phyloP scores from a whole-genome alignment of 2,113 vertebrate genomes.

The Corythoichthys haematopterus region DNA sequence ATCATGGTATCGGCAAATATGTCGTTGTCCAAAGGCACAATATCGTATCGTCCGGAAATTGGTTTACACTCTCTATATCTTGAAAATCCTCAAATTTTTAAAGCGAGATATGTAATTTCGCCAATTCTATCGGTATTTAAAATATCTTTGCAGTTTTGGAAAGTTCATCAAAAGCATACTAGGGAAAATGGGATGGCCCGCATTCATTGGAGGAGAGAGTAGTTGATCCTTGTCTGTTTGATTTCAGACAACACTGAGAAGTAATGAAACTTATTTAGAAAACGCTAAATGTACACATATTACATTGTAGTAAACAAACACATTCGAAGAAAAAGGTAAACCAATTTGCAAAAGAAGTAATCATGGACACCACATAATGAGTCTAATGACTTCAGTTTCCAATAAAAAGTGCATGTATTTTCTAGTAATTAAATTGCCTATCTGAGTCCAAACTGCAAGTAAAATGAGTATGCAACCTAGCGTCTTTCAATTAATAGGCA shows the following conservation, averaged over 20 bases:
- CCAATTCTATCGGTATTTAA: no score
- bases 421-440: constrained; percentile 26
- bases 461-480: background rate
- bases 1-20: no score
- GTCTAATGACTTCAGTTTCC: background rate
- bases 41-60: no score
- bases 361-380: background rate
- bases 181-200: no score
- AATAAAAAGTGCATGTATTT: constrained; percentile 12
- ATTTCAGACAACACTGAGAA: background rate
- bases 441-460: constrained; percentile 1
- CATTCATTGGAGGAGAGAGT: background rate
- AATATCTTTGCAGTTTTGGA: no score
- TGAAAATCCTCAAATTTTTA: no score
- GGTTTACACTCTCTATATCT: no score
- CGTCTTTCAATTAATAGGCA: constrained; percentile 13
- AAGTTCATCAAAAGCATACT: no score
- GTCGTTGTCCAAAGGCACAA: no score
- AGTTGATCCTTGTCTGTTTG: background rate
- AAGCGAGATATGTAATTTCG: no score
- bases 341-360: background rate
- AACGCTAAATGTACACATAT: constrained; percentile 2
- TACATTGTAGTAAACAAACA: background rate
- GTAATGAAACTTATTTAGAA: constrained; percentile 13
- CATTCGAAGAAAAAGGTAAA: background rate